A percentile compares a stretch with the other conserved stretches of the same genome.
Evolutionary conservation across 2,797 vertebrate species (phyloP).

Genomic region (Anolis apletophallus): DNA sequence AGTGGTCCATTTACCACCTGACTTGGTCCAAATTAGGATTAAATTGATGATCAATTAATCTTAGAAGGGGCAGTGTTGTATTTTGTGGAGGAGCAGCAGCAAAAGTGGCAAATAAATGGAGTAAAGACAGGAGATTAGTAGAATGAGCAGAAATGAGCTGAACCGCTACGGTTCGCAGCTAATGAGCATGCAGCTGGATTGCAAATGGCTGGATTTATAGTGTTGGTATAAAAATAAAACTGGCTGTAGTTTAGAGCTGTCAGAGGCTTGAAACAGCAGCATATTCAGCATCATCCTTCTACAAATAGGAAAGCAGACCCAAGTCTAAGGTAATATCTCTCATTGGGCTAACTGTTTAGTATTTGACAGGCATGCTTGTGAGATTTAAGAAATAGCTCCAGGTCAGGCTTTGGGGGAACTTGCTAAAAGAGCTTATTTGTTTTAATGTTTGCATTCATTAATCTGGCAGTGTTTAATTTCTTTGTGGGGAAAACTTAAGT

Average conservation of each 20-base stretch:
- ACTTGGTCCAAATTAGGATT: slow-evolving; percentile 99
- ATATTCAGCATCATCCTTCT: slow-evolving; percentile 75
- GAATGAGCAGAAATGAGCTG: slow-evolving; percentile 88
- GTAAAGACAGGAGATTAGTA: slow-evolving; percentile 90
- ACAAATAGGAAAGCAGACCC: slow-evolving; percentile 74
- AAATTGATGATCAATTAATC: slow-evolving; percentile 99
- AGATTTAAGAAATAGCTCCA: slow-evolving; percentile 58
- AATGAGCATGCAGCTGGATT: slow-evolving; percentile 87
- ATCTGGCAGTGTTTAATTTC: slow-evolving; percentile 40
- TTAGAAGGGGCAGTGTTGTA: slow-evolving; percentile 94
- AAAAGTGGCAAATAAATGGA: slow-evolving; percentile 93
- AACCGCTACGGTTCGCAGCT: slow-evolving; percentile 83
- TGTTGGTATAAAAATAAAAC: slow-evolving; percentile 85
- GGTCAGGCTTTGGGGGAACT: slow-evolving; percentile 49
- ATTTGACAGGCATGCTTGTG: slow-evolving; percentile 63
- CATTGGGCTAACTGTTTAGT: slow-evolving; percentile 63
- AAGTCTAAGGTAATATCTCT: slow-evolving; percentile 74
- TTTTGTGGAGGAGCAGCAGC: slow-evolving; percentile 96
- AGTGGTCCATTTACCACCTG: slow-evolving; percentile 99
- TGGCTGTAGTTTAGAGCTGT: slow-evolving; percentile 83
- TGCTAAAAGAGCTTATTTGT: slow-evolving; percentile 54
- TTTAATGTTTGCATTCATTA: slow-evolving; percentile 67
- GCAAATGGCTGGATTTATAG: slow-evolving; percentile 89
- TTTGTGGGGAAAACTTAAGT: slow-evolving; percentile 53
- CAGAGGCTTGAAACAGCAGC: slow-evolving; percentile 77